Conservation (phyloP, 2,888 invertebrate genomes). For the Limnephilus rhombicus region DNA sequence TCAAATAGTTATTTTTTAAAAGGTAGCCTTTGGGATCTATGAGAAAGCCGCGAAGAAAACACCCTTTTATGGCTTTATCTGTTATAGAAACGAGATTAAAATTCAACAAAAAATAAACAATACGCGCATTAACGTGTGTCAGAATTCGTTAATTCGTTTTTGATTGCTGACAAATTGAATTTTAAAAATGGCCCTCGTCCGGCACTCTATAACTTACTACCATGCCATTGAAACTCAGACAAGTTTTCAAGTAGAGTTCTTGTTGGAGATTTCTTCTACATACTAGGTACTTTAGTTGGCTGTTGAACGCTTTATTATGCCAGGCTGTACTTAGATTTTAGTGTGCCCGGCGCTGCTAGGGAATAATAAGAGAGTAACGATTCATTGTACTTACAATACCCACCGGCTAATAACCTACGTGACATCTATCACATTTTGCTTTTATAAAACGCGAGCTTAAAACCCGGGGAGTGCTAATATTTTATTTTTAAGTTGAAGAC, state of each 20-base stretch:
- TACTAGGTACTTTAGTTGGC: background rate
- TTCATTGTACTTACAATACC: too few relatives aligned
- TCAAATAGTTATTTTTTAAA: too few relatives aligned
- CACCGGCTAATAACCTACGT: too few relatives aligned
- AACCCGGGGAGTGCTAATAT: too few relatives aligned
- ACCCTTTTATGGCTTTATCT: background rate
- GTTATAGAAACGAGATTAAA: background rate
- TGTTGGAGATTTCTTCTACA: background rate
- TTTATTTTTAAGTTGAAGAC: too few relatives aligned
- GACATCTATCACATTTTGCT: too few relatives aligned
- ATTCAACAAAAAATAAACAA: constrained; percentile 41
- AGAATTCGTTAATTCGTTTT: constrained; percentile 46
- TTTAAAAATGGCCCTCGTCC: constrained; percentile 12
- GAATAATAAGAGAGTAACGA: background rate
- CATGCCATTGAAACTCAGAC: background rate
- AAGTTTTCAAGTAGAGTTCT: background rate
- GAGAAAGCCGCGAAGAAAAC: background rate
- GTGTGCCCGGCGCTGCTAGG: background rate
- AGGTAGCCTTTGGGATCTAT: background rate
- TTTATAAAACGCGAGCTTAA: too few relatives aligned
- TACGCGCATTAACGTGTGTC: constrained; percentile 30
- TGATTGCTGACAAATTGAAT: constrained; percentile 54
- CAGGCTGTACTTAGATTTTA: background rate
- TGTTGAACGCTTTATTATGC: background rate
- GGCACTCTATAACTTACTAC: background rate